Percentiles rank a stretch among this genome's conserved stretches.
Conservation (phyloP, 2,797 vertebrate species). For the Picus viridis region DNA sequence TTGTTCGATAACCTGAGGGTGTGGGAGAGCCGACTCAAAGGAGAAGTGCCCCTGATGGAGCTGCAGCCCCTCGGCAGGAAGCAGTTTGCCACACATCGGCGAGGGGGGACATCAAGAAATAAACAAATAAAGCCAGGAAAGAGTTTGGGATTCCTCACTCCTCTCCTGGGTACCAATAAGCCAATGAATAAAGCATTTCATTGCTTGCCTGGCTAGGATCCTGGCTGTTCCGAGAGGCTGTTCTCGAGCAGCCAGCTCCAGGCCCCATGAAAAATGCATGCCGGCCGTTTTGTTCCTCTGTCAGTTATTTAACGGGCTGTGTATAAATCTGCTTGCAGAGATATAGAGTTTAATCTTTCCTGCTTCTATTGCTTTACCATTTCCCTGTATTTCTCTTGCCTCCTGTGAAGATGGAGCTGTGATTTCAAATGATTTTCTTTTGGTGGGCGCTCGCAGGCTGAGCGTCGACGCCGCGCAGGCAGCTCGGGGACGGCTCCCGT, state of each 20-base stretch:
- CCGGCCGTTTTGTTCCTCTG: conserved; percentile 7
- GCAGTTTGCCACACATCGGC: not conserved
- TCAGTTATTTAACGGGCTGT: conserved; percentile 41
- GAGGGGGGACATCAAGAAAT: not conserved
- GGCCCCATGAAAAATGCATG: conserved; percentile 39
- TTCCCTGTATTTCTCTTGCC: conserved; percentile 3
- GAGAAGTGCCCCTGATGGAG: no score
- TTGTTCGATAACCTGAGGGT: no score
- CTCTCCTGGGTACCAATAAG: conserved; percentile 8
- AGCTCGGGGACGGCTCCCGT: not conserved
- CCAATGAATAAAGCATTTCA: conserved; percentile 40
- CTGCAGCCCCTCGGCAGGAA: not conserved
- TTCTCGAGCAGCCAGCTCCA: conserved; percentile 1
- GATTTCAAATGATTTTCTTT: conserved; percentile 15
- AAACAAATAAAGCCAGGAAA: conserved; percentile 15
- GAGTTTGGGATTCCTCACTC: not conserved
- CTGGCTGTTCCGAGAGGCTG: not conserved
- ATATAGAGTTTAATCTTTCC: conserved; percentile 45
- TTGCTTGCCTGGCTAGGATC: conserved; percentile 16
- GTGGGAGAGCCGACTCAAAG: no score
- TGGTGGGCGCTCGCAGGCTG: not conserved
- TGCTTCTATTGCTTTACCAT: conserved; percentile 30
- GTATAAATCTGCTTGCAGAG: conserved; percentile 37
- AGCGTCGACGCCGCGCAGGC: not conserved
- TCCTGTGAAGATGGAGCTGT: conserved; percentile 13